Percentiles rank a stretch among this genome's conserved stretches.
These are phyloP conservation scores for Steinernema scapterisci DNA, from an alignment of 2,888 invertebrate species.

Conservation along the genomic window DNA sequence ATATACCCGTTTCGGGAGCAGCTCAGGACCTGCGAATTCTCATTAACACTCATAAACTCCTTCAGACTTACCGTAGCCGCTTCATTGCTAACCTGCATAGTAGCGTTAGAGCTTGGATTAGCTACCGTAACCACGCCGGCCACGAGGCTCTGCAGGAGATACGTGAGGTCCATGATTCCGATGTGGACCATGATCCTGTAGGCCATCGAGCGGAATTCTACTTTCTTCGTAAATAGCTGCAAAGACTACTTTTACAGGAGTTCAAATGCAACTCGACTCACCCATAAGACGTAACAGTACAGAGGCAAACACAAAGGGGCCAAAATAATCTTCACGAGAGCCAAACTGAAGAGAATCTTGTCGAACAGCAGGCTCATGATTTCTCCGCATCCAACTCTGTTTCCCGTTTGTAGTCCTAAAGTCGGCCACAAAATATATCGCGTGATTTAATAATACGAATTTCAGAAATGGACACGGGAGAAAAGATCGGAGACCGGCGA, in stretches of 20 bases:
- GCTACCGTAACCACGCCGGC: background rate
- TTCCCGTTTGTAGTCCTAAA: no score
- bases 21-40: background rate
- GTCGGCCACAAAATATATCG: no score
- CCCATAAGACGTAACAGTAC: background rate
- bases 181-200: constrained; percentile 3
- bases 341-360: background rate
- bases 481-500: no score
- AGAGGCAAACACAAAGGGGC: background rate
- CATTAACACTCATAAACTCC: no score
- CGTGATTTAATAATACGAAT: no score
- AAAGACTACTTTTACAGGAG: background rate
- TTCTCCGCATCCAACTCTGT: no score
- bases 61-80: no score
- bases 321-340: background rate
- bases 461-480: no score
- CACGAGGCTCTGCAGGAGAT: background rate
- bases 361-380: no score
- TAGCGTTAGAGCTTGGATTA: no score
- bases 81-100: no score
- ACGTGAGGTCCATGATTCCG: background rate
- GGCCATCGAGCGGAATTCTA: background rate
- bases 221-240: background rate
- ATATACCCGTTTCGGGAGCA: background rate
- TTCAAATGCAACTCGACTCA: background rate